A percentile compares a stretch with the other conserved stretches of the same genome.
phyloP scores from a whole-genome alignment of 2,797 vertebrate genomes.

The Hafferia zeledoni region DNA sequence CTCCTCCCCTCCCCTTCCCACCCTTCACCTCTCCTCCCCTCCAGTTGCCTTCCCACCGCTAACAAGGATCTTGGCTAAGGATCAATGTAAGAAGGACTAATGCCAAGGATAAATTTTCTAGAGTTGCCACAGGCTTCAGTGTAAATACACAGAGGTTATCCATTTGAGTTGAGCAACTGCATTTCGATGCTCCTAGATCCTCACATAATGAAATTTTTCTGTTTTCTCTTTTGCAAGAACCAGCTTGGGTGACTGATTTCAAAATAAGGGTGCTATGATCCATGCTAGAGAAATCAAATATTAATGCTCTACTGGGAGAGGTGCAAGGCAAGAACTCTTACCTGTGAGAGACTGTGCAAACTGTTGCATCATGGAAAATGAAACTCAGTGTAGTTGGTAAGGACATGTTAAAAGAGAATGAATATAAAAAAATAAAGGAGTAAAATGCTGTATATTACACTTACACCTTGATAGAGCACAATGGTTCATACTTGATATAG shows the following conservation, averaged over 20 bases:
- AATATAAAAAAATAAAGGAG: background rate
- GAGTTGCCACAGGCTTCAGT: background rate
- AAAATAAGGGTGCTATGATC: background rate
- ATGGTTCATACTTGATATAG: background rate
- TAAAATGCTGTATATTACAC: background rate
- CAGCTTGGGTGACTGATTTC: background rate
- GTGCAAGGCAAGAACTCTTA: background rate
- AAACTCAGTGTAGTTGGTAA: background rate
- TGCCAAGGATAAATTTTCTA: background rate
- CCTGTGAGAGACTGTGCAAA: background rate
- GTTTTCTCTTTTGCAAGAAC: background rate
- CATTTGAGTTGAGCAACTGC: background rate
- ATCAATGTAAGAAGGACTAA: background rate
- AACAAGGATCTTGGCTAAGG: background rate
- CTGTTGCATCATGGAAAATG: background rate
- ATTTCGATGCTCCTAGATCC: background rate
- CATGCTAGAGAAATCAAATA: background rate
- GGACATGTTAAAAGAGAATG: background rate
- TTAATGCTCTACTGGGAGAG: background rate
- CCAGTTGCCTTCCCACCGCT: background rate
- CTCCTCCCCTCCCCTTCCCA: no score
- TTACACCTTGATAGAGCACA: background rate
- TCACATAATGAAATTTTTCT: background rate
- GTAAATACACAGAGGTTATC: background rate
- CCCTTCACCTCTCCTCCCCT: no score